These are phyloP conservation scores for cattle (Bos taurus) DNA, from an alignment of 2,113 vertebrate genomes.

Conservation along the genomic window ARS-UCD2.0 NC_037336.1:100404501-100405000, in stretches of 20 bases:
- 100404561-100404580: not conserved
- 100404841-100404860: rapidly evolving
- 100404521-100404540: not conserved
- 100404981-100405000: not conserved
- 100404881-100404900: not conserved
- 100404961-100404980: not conserved
- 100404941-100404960: not conserved
- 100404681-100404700: not conserved
- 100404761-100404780: not conserved
- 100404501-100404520: not conserved
- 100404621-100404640: not conserved
- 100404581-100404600: not conserved
- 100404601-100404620: rapidly evolving
- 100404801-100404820: not conserved
- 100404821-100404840: not conserved
- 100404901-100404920: not conserved
- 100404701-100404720: not conserved
- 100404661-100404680: not conserved
- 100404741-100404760: not conserved
- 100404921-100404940: not conserved
- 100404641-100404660: not conserved
- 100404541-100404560: too few species aligned
- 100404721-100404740: not conserved
- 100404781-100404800: not conserved
- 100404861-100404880: not conserved